A percentile compares a stretch with the other conserved stretches of the same genome.
These are phyloP conservation scores for Okamejei kenojei DNA, from an alignment of 2,797 vertebrate species.

Conservation along the genomic window DNA sequence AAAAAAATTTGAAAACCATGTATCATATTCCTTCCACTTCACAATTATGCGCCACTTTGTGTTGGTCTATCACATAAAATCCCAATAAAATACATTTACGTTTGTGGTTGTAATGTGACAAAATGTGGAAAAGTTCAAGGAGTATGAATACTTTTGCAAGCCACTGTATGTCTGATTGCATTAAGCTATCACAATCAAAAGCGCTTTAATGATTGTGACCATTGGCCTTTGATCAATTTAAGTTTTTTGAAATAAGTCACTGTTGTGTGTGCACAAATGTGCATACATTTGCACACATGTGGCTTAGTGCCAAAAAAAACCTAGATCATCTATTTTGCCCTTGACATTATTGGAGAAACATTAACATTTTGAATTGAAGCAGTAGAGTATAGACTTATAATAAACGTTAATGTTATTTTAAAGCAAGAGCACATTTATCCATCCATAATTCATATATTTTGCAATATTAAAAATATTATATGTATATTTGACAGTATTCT, in stretches of 20 bases:
- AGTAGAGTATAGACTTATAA: neutral
- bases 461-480: neutral
- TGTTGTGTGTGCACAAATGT: neutral
- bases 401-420: neutral
- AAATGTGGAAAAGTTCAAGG: too few relatives aligned
- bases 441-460: neutral
- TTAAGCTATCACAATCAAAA: neutral
- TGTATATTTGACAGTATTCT: neutral
- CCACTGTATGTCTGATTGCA: neutral
- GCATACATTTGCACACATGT: too few relatives aligned
- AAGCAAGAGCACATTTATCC: neutral
- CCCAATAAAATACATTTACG: too few relatives aligned
- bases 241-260: neutral
- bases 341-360: neutral
- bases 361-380: neutral
- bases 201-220: neutral
- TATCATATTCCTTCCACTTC: too few relatives aligned
- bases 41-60: too few relatives aligned
- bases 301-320: neutral
- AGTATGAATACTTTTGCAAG: too few relatives aligned
- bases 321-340: neutral
- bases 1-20: too few relatives aligned
- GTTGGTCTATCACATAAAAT: too few relatives aligned
- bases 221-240: neutral
- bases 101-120: too few relatives aligned